phyloP scores from a whole-genome alignment of 2,797 vertebrate species.

The Potorous gilbertii region DNA sequence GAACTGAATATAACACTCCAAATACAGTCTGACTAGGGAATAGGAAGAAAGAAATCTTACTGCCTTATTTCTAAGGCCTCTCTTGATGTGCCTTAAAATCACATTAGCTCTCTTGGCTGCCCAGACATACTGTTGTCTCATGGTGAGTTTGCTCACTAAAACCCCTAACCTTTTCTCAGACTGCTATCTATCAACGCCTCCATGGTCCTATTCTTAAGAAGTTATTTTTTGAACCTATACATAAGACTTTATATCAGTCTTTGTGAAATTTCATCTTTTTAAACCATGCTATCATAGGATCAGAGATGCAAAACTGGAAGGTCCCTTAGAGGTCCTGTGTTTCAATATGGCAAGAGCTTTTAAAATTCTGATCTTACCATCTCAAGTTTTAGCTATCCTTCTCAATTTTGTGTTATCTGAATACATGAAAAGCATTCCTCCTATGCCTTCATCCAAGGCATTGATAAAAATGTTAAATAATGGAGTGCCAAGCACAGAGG shows the following conservation, averaged over 20 bases:
- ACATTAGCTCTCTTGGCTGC: not conserved
- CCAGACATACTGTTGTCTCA: not conserved
- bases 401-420: not conserved
- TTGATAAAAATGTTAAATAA: not conserved
- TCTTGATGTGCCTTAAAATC: not conserved
- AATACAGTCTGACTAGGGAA: not conserved
- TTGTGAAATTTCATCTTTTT: not conserved
- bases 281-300: not conserved
- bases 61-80: not conserved
- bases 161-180: not conserved
- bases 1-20: not conserved
- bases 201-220: not conserved
- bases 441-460: not conserved
- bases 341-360: not conserved
- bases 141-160: not conserved
- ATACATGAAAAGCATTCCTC: not conserved
- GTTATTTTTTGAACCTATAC: not conserved
- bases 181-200: not conserved
- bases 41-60: not conserved
- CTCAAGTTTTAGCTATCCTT: not conserved
- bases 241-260: not conserved
- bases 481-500: not conserved
- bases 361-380: not conserved
- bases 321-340: not conserved
- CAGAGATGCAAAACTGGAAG: not conserved